Percentiles rank a stretch among this genome's conserved stretches.
phyloP scores from a whole-genome alignment of 2,888 invertebrate species.

The Thera britannica region DNA sequence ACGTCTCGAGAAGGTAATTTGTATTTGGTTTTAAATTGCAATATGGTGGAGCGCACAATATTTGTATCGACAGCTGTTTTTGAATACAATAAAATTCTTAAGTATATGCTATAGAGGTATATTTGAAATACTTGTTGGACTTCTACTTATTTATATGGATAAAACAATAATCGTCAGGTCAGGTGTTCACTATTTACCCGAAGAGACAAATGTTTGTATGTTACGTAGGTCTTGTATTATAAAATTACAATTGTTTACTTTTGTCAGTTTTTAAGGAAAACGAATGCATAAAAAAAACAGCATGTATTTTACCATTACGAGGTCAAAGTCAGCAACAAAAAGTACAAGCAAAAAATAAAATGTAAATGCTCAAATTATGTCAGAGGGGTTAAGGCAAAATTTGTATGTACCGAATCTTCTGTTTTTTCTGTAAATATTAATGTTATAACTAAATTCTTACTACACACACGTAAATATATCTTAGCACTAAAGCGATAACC shows the following conservation, averaged over 20 bases:
- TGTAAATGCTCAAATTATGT: too few relatives aligned
- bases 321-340: too few relatives aligned
- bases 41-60: conserved; percentile 6
- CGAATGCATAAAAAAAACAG: too few relatives aligned
- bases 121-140: background rate
- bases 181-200: background rate
- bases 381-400: too few relatives aligned
- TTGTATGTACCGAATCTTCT: too few relatives aligned
- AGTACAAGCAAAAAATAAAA: too few relatives aligned
- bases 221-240: too few relatives aligned
- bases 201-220: background rate
- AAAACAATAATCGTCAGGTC: background rate
- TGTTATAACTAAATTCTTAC: background rate
- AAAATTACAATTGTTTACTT: too few relatives aligned
- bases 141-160: background rate
- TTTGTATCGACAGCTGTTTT: conserved; percentile 21
- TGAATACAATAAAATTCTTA: conserved; percentile 4
- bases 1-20: conserved; percentile 1
- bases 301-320: too few relatives aligned
- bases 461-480: conserved; percentile 18
- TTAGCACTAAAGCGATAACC: conserved; percentile 44
- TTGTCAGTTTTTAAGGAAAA: too few relatives aligned
- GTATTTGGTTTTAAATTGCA: conserved; percentile 3
- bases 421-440: background rate
- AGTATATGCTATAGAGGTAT: background rate